These are phyloP conservation scores for Dynastes hyllus DNA, from an alignment of 2,888 invertebrate species.

Conservation along the genomic window DNA sequence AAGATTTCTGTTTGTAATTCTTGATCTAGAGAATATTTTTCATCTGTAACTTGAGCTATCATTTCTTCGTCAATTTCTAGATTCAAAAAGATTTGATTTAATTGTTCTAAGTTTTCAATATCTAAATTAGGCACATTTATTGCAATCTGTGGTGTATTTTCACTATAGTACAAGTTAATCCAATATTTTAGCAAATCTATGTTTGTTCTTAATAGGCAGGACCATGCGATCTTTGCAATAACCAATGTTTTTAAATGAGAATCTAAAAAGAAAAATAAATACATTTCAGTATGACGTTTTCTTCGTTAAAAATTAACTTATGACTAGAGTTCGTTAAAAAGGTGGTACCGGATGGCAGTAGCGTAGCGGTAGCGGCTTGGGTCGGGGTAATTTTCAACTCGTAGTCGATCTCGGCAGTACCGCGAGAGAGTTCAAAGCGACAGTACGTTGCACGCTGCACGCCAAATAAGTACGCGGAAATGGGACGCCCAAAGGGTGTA, in stretches of 20 bases:
- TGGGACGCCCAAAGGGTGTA: too few relatives aligned
- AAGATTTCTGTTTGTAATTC: constrained; percentile 76
- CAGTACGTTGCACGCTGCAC: too few relatives aligned
- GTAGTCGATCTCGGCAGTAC: too few relatives aligned
- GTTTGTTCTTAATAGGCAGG: constrained; percentile 75
- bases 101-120: constrained; percentile 66
- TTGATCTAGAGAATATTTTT: constrained; percentile 73
- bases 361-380: too few relatives aligned
- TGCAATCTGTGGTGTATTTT: constrained; percentile 63
- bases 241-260: constrained; percentile 73
- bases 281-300: too few relatives aligned
- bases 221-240: constrained; percentile 75
- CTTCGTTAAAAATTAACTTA: too few relatives aligned
- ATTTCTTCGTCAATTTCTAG: constrained; percentile 76
- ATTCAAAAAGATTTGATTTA: constrained; percentile 73
- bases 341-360: too few relatives aligned
- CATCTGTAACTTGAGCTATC: constrained; percentile 73
- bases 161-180: constrained; percentile 74
- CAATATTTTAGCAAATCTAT: constrained; percentile 76
- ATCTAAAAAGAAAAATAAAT: constrained; percentile 70
- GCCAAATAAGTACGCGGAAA: too few relatives aligned
- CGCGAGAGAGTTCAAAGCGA: too few relatives aligned
- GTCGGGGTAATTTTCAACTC: too few relatives aligned
- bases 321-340: too few relatives aligned
- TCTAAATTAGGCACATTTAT: constrained; percentile 61